Conservation (phyloP, 1,140 invertebrate species). For the Scaptomyza montana region DNA sequence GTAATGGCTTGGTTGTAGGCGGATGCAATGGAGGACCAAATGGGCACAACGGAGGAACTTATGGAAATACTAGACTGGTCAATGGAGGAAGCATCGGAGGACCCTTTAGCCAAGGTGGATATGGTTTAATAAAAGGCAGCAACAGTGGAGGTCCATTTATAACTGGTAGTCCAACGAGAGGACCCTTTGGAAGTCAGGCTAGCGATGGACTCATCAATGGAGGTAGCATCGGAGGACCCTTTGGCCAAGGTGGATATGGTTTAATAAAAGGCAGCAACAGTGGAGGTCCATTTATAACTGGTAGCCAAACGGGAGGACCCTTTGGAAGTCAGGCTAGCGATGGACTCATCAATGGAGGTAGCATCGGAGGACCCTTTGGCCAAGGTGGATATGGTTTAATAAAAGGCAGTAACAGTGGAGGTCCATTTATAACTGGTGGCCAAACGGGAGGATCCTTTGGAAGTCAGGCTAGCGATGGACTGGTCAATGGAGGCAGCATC, state of each 20-base stretch:
- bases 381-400: neutral
- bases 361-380: constrained; percentile 11
- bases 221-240: constrained; percentile 7
- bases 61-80: neutral
- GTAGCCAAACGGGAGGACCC: neutral
- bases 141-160: constrained; percentile 12
- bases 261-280: neutral
- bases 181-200: constrained; percentile 3
- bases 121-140: neutral
- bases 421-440: neutral
- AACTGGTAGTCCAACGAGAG: neutral
- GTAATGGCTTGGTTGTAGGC: neutral
- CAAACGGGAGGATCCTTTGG: constrained; percentile 14
- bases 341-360: neutral
- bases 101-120: neutral
- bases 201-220: neutral
- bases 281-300: constrained; percentile 12
- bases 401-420: neutral
- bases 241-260: neutral
- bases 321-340: no score
- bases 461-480: no score
- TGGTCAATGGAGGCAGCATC: neutral
- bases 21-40: constrained; percentile 1
- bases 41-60: neutral
- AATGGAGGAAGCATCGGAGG: neutral